Conservation (phyloP, 2,797 vertebrate species). For the Lagocephalus sceleratus region DNA sequence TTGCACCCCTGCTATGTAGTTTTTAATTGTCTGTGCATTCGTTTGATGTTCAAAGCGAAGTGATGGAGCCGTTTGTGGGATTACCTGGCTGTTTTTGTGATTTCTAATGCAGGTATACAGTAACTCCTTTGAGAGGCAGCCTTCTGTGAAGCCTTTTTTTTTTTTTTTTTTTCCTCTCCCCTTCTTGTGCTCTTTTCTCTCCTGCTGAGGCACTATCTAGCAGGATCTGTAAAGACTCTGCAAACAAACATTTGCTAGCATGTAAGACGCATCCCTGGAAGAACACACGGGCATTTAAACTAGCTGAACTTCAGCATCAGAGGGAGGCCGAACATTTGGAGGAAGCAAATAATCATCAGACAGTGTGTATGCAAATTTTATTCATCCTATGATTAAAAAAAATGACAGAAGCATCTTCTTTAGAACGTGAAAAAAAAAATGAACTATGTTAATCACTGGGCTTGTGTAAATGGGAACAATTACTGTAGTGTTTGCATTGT, state of each 20-base stretch:
- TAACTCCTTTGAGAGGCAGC: conserved; percentile 69
- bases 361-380: conserved; percentile 57
- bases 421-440: conserved; percentile 29
- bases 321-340: conserved; percentile 45
- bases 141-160: conserved; percentile 53
- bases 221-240: conserved; percentile 53
- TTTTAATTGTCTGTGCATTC: conserved; percentile 75
- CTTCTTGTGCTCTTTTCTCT: conserved; percentile 37
- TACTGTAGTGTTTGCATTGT: conserved; percentile 36
- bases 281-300: conserved; percentile 57
- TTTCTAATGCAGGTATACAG: conserved; percentile 69
- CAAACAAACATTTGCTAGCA: conserved; percentile 57
- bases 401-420: conserved; percentile 45
- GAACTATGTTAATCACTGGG: conserved; percentile 46
- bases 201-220: conserved; percentile 45
- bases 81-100: conserved; percentile 63
- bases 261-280: conserved; percentile 38
- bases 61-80: conserved; percentile 70
- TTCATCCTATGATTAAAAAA: conserved; percentile 58
- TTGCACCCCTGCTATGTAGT: conserved; percentile 57
- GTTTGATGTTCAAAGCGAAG: conserved; percentile 81
- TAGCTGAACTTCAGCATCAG: conserved; percentile 43
- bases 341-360: conserved; percentile 56
- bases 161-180: conserved; percentile 15
- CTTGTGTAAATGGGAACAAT: conserved; percentile 48